A percentile compares a stretch with the other conserved stretches of the same genome.
Conservation (phyloP, 2,888 invertebrate species). For the Matsumyia berberina region DNA sequence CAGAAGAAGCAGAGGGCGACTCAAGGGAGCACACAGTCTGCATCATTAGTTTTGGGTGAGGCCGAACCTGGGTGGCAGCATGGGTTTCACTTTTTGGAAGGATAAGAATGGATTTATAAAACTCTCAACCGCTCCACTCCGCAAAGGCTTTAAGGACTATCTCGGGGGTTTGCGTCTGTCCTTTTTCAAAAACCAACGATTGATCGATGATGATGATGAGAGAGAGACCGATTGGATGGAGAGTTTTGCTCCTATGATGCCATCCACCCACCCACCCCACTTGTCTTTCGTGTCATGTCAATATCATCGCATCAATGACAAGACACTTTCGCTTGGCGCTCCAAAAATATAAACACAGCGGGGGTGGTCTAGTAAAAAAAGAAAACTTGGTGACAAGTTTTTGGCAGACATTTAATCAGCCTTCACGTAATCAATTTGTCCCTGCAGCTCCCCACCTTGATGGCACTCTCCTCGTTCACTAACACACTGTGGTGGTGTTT, state of each 20-base stretch:
- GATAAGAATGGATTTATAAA: conserved; percentile 60
- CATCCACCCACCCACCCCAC: conserved; percentile 1
- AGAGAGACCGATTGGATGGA: conserved; percentile 40
- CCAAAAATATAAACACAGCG: conserved; percentile 21
- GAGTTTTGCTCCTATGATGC: conserved; percentile 5
- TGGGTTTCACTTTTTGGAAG: conserved; percentile 22
- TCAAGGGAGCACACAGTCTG: conserved; percentile 24
- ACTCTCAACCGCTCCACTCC: conserved; percentile 38
- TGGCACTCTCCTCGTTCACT: neutral
- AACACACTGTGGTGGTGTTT: conserved; percentile 19
- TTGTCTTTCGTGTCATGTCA: conserved; percentile 70
- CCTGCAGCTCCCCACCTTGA: conserved; percentile 15
- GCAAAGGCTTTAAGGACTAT: conserved; percentile 33
- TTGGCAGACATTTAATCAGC: conserved; percentile 74
- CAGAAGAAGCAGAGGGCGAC: neutral
- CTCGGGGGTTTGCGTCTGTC: neutral
- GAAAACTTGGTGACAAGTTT: conserved; percentile 69
- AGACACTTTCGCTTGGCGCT: conserved; percentile 42
- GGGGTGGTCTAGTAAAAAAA: neutral
- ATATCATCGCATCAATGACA: conserved; percentile 60
- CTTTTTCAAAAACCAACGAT: conserved; percentile 26
- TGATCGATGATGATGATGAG: conserved; percentile 69
- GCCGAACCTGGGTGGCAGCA: conserved; percentile 6
- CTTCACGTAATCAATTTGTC: conserved; percentile 75
- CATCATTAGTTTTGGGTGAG: conserved; percentile 64